phyloP scores from a whole-genome alignment of 1,140 invertebrate genomes.

The Drosophila watanabei region DNA sequence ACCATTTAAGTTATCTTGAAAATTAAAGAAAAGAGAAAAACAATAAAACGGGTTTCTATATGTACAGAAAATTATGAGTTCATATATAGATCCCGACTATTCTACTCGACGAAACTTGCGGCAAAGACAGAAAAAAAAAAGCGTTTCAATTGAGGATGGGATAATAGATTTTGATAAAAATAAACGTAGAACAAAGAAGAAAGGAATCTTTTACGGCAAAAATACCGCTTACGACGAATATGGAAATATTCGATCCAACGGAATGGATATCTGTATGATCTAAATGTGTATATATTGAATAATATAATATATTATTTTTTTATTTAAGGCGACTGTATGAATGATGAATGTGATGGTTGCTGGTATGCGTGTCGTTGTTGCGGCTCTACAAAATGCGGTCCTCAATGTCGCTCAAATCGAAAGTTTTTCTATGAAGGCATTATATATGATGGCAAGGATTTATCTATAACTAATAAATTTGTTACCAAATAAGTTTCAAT shows the following conservation, averaged over 20 bases:
- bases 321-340: constrained; percentile 67
- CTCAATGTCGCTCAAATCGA: constrained; percentile 71
- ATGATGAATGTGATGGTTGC: constrained; percentile 69
- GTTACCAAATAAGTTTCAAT: constrained; percentile 7
- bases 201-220: constrained; percentile 42
- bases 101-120: constrained; percentile 51
- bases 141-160: constrained; percentile 17
- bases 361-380: constrained; percentile 73
- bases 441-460: constrained; percentile 63
- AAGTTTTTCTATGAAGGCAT: constrained; percentile 80
- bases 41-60: background rate
- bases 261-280: constrained; percentile 58
- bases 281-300: background rate
- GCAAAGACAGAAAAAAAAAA: constrained; percentile 58
- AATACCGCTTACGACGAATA: constrained; percentile 72
- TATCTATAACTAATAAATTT: constrained; percentile 14
- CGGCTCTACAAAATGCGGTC: constrained; percentile 69
- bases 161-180: constrained; percentile 40
- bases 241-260: constrained; percentile 65
- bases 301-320: background rate
- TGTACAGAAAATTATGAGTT: constrained; percentile 15
- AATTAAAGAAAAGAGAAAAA: too few species aligned
- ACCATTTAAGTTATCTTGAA: too few species aligned
- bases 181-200: constrained; percentile 60
- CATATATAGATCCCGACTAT: constrained; percentile 35